Evolutionary conservation across 1,140 invertebrate genomes (phyloP).

Genomic region (Hermatobates lingyangjiaoensis): DNA sequence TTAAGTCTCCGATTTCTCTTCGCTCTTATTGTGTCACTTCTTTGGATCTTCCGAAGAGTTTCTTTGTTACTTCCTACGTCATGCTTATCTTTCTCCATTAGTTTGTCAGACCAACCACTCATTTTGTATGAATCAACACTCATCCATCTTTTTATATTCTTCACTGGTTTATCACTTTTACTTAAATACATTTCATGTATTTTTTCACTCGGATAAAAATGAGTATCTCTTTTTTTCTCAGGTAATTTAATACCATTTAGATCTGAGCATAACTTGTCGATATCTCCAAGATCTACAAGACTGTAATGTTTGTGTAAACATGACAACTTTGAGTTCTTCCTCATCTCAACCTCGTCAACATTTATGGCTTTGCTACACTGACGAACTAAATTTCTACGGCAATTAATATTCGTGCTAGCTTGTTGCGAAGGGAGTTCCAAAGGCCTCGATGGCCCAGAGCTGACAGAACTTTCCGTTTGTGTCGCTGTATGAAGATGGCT

Average conservation of each 20-base stretch:
- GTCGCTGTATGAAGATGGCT: background rate
- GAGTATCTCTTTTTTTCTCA: slow-evolving; percentile 4
- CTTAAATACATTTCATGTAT: slow-evolving; percentile 13
- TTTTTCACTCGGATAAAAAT: slow-evolving; percentile 15
- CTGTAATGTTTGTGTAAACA: slow-evolving; percentile 15
- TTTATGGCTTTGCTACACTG: slow-evolving; percentile 13
- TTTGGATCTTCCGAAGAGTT: no score
- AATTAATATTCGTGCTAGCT: background rate
- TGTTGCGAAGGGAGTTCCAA: background rate
- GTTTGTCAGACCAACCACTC: slow-evolving; percentile 3
- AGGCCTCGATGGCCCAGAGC: background rate
- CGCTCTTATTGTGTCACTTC: no score
- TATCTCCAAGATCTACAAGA: slow-evolving; percentile 15
- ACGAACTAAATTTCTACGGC: background rate
- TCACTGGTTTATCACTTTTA: slow-evolving; percentile 3
- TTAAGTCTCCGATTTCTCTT: no score
- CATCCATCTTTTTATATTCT: slow-evolving; percentile 13
- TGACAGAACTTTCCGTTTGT: background rate
- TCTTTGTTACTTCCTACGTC: no score
- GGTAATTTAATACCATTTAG: background rate
- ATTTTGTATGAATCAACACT: slow-evolving; percentile 12
- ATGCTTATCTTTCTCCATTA: background rate
- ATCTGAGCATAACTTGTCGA: slow-evolving; percentile 9
- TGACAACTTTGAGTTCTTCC: slow-evolving; percentile 5
- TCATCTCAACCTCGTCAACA: slow-evolving; percentile 18